Conservation (phyloP, 2,888 invertebrate species). For the Corythucha ciliata region DNA sequence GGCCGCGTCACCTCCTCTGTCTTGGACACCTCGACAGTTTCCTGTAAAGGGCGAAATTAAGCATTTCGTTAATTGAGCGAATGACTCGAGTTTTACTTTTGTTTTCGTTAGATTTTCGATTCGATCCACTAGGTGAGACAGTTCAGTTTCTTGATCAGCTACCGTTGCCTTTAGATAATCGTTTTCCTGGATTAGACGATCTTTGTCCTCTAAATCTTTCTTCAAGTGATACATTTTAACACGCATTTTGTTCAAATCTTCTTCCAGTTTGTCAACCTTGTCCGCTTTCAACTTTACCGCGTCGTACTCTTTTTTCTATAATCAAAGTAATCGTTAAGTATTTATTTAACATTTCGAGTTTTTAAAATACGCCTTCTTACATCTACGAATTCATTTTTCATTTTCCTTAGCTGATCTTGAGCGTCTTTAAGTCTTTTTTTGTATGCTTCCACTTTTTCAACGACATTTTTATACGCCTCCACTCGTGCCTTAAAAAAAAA, state of each 20-base stretch:
- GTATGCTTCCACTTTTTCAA: constrained; percentile 22
- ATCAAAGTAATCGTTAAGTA: neutral
- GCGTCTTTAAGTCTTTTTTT: constrained; percentile 19
- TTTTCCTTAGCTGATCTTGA: constrained; percentile 9
- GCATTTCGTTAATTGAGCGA: too few relatives aligned
- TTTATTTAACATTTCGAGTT: neutral
- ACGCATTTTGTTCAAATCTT: constrained; percentile 16
- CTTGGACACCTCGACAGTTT: too few relatives aligned
- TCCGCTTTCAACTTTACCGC: constrained; percentile 17
- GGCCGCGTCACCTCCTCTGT: constrained; percentile 1
- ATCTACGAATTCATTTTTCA: constrained; percentile 14
- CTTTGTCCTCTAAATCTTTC: constrained; percentile 15
- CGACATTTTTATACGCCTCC: constrained; percentile 19
- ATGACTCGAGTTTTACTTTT: too few relatives aligned
- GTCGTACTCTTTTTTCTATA: constrained; percentile 1
- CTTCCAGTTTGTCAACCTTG: constrained; percentile 17
- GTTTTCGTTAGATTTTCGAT: constrained; percentile 9
- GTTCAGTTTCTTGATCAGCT: constrained; percentile 29
- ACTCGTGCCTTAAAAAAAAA: constrained; percentile 19
- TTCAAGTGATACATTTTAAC: constrained; percentile 17
- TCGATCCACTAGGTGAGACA: constrained; percentile 8
- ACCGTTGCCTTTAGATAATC: constrained; percentile 15
- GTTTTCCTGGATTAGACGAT: constrained; percentile 21
- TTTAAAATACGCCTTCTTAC: constrained; percentile 10
- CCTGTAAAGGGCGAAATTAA: too few relatives aligned